A percentile compares a stretch with the other conserved stretches of the same genome.
Evolutionary conservation across 2,797 vertebrate genomes (phyloP).

Genomic region (Cyprinodon diabolis): DNA sequence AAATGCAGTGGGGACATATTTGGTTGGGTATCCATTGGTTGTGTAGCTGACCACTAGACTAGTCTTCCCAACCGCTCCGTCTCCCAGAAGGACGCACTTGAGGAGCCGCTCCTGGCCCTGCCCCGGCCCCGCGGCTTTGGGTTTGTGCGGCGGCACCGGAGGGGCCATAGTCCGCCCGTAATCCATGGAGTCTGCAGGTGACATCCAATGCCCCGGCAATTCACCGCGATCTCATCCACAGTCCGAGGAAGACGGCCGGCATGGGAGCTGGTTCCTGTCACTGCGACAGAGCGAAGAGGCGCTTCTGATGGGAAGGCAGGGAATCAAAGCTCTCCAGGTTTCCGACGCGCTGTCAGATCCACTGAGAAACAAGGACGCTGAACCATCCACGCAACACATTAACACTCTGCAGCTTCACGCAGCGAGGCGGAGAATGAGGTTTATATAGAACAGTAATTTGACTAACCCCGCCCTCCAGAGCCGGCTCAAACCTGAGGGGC

Average conservation of each 20-base stretch:
- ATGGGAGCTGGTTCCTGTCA: conserved; percentile 45
- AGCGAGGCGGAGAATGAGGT: conserved; percentile 30
- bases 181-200: conserved; percentile 72
- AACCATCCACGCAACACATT: background rate
- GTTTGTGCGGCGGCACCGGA: conserved; percentile 85
- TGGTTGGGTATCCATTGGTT: conserved; percentile 87
- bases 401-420: conserved; percentile 10
- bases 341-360: conserved; percentile 37
- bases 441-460: conserved; percentile 32
- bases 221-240: conserved; percentile 53
- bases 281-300: background rate
- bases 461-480: conserved; percentile 61
- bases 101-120: conserved; percentile 76
- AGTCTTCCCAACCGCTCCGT: conserved; percentile 88
- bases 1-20: conserved; percentile 87
- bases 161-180: conserved; percentile 81
- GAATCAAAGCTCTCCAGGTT: conserved; percentile 27
- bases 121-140: conserved; percentile 49
- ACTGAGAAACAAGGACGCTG: background rate
- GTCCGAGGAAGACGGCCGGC: conserved; percentile 43
- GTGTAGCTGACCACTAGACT: conserved; percentile 89
- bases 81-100: conserved; percentile 87
- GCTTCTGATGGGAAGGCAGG: background rate
- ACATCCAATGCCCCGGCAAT: conserved; percentile 55
- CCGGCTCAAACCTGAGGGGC: background rate